Percentiles rank a stretch among this genome's conserved stretches.
These are phyloP conservation scores for Protonibea diacanthus DNA, from an alignment of 2,797 vertebrate species.

Conservation along the genomic window DNA sequence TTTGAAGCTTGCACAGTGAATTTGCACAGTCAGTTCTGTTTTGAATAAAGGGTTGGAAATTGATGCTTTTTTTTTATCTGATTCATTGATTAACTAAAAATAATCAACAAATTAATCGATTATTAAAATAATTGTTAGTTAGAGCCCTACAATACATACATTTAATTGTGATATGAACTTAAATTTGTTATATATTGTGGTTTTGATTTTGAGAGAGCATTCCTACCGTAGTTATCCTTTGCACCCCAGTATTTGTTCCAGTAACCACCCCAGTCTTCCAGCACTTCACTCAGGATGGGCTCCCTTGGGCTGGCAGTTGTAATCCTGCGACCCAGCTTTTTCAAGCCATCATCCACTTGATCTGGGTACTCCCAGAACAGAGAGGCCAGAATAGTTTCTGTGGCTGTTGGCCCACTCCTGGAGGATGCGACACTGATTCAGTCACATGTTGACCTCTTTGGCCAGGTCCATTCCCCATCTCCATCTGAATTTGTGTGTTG, in stretches of 20 bases:
- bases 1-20: too few species aligned
- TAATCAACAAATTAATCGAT: too few species aligned
- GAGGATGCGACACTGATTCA: slow-evolving; percentile 85
- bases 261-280: slow-evolving; percentile 79
- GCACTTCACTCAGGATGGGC: slow-evolving; percentile 83
- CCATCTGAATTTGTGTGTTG: slow-evolving; percentile 82
- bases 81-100: too few species aligned
- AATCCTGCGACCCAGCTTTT: slow-evolving; percentile 78
- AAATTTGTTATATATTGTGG: too few species aligned
- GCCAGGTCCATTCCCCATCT: slow-evolving; percentile 92
- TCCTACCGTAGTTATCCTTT: slow-evolving; percentile 88
- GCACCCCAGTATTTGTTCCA: slow-evolving; percentile 87
- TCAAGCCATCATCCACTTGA: slow-evolving; percentile 68
- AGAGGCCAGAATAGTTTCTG: slow-evolving; percentile 91
- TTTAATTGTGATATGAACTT: too few species aligned
- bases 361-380: slow-evolving; percentile 91
- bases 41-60: too few species aligned
- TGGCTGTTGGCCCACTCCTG: slow-evolving; percentile 85
- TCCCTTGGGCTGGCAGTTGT: slow-evolving; percentile 84
- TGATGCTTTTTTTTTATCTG: too few species aligned
- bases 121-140: too few species aligned
- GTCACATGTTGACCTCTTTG: slow-evolving; percentile 84
- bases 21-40: too few species aligned
- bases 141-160: too few species aligned
- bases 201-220: not conserved